Evolutionary conservation across 1,140 invertebrate genomes (phyloP), one percentile per base, ranked within the genome.

Genomic region (Musca domestica): DNA sequence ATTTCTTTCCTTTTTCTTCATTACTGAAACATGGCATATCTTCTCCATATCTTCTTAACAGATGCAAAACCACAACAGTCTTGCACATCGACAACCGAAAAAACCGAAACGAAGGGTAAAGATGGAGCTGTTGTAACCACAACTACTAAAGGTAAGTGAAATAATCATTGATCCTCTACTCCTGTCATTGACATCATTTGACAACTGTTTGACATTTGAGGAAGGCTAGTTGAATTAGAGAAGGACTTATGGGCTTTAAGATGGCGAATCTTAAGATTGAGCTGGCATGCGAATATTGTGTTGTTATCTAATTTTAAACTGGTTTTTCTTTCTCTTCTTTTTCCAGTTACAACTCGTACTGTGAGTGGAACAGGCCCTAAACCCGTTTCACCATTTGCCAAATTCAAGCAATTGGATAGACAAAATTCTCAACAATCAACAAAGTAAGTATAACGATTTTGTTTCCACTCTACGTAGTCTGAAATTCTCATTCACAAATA

Each of bases 381-480:
- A 81, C 87, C 90, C 68, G 86, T 91, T 75, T 93, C 92, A 74
- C 91, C 93, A 68, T 94, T 95, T 84, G 89, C 91, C 77, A 95
- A 95, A 85, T 95, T 95, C 85, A 89, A 90, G 78, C 92, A 95
- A 86, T 86, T 95, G 81, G 93, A 95, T 83, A 89, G 91, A 79
- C 91, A 93, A 83, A 91, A 91, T 81, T 92, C 91, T 75, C 83
- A 86, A 67, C 84, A 85, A 77, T 87, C 87, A 72, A 89, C 91
- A 83, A 92, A 90, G 92, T 94, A 87, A 86, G 84, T 41, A 41
- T 12, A 41, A 10, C 34, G 5, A 41, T 41, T 41, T 7, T 41
- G 2, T 41, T 7, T 41, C n/a, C n/a, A n/a, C n/a, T n/a, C n/a
- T n/a, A n/a, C n/a, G n/a, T n/a, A n/a, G n/a, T n/a, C n/a, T 41